These are phyloP conservation scores for Pachycephus smyrnensis DNA, from an alignment of 2,888 invertebrate genomes.

Conservation along the genomic window DNA sequence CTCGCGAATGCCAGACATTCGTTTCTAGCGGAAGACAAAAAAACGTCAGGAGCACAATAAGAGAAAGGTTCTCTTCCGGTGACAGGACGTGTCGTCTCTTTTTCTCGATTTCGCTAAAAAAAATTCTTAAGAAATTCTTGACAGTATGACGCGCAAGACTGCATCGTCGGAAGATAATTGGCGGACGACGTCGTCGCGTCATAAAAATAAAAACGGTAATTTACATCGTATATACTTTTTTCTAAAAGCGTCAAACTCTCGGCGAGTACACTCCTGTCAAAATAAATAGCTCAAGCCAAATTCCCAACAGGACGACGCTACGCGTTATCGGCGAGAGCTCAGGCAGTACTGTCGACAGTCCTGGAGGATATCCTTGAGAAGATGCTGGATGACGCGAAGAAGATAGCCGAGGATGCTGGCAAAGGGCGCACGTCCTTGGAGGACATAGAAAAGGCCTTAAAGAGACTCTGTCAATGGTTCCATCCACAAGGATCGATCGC, in stretches of 20 bases:
- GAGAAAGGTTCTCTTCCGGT: not conserved
- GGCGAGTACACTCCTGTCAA: not conserved
- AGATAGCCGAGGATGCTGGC: conserved; percentile 53
- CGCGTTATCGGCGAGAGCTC: conserved; percentile 52
- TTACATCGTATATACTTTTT: not conserved
- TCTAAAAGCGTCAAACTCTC: too few relatives aligned
- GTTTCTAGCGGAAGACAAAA: not conserved
- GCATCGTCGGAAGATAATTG: not conserved
- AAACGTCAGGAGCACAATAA: not conserved
- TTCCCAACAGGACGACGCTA: conserved; percentile 42
- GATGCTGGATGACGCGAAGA: conserved; percentile 57
- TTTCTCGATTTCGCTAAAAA: not conserved
- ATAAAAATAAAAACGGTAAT: not conserved
- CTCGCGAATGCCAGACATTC: not conserved
- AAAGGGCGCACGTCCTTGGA: conserved; percentile 42
- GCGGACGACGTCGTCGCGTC: not conserved
- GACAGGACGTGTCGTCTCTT: not conserved
- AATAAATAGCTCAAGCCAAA: not conserved
- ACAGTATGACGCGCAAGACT: not conserved
- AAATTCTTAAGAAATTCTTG: not conserved
- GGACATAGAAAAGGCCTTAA: conserved; percentile 58
- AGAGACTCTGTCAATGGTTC: conserved; percentile 54
- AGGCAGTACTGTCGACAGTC: conserved; percentile 53
- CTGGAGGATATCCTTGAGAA: conserved; percentile 60
- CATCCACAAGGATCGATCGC: not conserved